Evolutionary conservation across 1,140 invertebrate genomes (phyloP).

Genomic region (Sycophila sp.): DNA sequence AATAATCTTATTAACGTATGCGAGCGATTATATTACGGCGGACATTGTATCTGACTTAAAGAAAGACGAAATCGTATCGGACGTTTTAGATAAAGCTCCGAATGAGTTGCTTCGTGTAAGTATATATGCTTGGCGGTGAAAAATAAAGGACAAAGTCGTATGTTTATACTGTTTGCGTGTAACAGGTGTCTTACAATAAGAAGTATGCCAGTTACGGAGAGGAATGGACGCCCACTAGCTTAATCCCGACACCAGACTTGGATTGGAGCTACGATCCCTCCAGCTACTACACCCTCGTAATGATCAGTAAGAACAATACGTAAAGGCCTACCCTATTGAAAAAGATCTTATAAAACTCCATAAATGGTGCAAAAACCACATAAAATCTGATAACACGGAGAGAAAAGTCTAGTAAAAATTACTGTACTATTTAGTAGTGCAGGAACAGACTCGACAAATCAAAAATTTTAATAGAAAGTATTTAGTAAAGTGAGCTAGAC

Average conservation of each 20-base stretch:
- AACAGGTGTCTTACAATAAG: constrained; percentile 5
- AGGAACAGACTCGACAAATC: too few relatives aligned
- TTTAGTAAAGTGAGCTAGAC: too few relatives aligned
- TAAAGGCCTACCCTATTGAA: too few relatives aligned
- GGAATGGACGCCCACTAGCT: not conserved
- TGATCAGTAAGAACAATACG: constrained; percentile 67
- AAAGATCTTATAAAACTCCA: too few relatives aligned
- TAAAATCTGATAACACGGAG: too few relatives aligned
- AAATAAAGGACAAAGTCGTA: too few relatives aligned
- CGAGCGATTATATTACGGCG: constrained; percentile 38
- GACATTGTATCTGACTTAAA: constrained; percentile 54
- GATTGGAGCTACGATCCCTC: constrained; percentile 71
- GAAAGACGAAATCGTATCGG: constrained; percentile 62
- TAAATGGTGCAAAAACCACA: too few relatives aligned
- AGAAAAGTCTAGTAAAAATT: too few relatives aligned
- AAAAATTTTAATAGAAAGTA: too few relatives aligned
- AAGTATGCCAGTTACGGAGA: too few relatives aligned
- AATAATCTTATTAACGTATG: constrained; percentile 42
- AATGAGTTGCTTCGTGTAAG: constrained; percentile 58
- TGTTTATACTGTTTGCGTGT: not conserved
- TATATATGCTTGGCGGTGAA: not conserved
- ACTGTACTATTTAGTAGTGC: too few relatives aligned
- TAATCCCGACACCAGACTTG: constrained; percentile 56
- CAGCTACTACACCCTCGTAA: constrained; percentile 78
- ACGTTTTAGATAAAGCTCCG: constrained; percentile 63